Base-by-base conservation (phyloP, 1,140 invertebrate genomes). In the Anastrepha ludens region DNA sequence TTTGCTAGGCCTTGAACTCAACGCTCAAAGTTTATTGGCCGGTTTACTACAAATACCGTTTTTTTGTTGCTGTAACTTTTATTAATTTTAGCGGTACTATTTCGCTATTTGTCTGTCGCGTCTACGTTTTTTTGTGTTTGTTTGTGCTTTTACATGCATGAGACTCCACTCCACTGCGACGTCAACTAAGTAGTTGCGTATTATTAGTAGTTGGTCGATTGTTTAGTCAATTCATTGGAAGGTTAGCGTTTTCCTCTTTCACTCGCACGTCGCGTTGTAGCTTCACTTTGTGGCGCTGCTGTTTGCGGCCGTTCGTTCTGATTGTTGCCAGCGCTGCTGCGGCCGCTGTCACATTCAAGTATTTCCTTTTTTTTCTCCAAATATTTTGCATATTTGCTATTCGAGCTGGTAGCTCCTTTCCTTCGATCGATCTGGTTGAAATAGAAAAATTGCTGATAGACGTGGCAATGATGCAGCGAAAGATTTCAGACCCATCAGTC, bases 21-120 rank as follows among this genome's bases (percentile, higher is more conserved):
- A 90, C 90, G 90, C 90, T 89, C 88, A 91, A 89, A 92, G 91
- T 92, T 92, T 92, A 92, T 92, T 92, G 91, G 91, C 91, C 91
- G 91, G 90, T 92, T 91, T 92, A 92, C 91, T 91, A 92, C 91
- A 90, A 92, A 92, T 92, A 92, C 91, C 91, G 91, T 92, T 92
- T 87, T 92, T 87, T 87, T 87, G 81, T 86, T 88, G 88, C 88
- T 70, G 86, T 86, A 55, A 50, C 74, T 50, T 81, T 70, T 81
- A 55, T 81, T 55, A 81, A 55, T 81, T 81, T 88, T 86, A 81
- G 74, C 74, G 74, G 47, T 81, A 81, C 74, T 81, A 81, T 81
- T 81, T 81, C 74, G 74, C 74, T 81, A 81, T 81, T 50, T 87
- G 44, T 65, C 17, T 44, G 41, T 11, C 65, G 62, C 50, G 86